phyloP scores from a whole-genome alignment of 2,113 vertebrate species.

The Baryphthengus martii region DNA sequence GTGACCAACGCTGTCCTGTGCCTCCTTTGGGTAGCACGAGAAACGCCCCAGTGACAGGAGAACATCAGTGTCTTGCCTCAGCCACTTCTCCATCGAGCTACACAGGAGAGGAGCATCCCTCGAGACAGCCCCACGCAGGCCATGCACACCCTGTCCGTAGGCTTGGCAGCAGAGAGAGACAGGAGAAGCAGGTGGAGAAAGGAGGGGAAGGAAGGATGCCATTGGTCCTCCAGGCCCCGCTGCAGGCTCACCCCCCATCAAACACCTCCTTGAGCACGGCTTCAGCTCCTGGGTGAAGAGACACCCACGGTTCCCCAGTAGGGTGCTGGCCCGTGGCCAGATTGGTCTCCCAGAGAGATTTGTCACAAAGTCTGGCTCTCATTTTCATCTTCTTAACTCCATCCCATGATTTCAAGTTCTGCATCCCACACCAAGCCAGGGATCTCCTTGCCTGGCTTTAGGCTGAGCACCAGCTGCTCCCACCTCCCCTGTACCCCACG shows the following conservation, averaged over 20 bases:
- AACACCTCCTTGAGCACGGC: neutral
- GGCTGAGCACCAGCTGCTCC: neutral
- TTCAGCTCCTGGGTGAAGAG: neutral
- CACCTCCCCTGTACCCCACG: neutral
- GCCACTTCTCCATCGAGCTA: neutral
- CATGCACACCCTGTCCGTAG: no score
- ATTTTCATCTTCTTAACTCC: neutral
- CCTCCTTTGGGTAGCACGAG: neutral
- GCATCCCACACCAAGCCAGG: neutral
- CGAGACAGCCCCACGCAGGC: rapidly evolving
- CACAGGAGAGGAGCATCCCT: neutral
- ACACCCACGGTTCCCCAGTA: rapidly evolving
- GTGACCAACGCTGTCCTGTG: neutral
- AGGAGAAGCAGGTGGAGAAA: neutral
- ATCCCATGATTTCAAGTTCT: neutral
- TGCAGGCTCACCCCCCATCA: neutral
- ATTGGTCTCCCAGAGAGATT: neutral
- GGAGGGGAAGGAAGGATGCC: neutral
- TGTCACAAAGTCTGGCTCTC: neutral
- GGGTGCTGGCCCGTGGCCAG: neutral
- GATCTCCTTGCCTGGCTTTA: neutral
- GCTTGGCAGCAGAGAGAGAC: neutral
- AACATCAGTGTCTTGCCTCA: neutral
- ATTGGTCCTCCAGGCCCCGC: rapidly evolving
- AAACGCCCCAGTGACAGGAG: neutral